These are phyloP conservation scores for Apostichopus californicus DNA, from an alignment of 35 echinoderm and acorn worm genomes.

Conservation along the genomic window DNA sequence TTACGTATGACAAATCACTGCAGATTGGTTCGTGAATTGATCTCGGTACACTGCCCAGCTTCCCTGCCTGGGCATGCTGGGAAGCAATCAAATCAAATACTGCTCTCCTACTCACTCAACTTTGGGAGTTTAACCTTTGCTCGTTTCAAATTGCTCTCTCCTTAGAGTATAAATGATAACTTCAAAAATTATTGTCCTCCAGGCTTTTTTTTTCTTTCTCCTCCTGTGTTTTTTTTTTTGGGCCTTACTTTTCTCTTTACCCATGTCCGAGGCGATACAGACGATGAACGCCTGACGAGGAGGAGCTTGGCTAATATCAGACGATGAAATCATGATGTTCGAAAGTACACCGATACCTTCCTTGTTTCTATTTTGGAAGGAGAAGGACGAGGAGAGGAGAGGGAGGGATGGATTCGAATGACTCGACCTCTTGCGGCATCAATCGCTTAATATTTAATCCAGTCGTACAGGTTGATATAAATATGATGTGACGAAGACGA, in stretches of 20 bases:
- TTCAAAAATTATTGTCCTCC: neutral
- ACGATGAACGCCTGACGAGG: neutral
- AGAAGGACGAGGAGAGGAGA: neutral
- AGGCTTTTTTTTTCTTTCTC: neutral
- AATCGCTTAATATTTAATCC: neutral
- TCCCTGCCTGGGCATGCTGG: slow-evolving; percentile 1
- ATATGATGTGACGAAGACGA: neutral
- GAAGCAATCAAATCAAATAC: slow-evolving; percentile 4
- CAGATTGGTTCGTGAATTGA: slow-evolving; percentile 19
- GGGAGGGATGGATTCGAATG: neutral
- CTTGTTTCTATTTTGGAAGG: neutral
- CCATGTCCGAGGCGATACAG: neutral
- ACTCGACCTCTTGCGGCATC: neutral
- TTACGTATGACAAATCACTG: slow-evolving; percentile 35
- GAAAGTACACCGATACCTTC: neutral
- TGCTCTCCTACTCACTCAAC: neutral
- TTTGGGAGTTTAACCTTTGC: slow-evolving; percentile 17
- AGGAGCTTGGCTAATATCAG: neutral
- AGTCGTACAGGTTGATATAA: neutral
- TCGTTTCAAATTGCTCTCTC: slow-evolving; percentile 7
- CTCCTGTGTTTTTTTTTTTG: neutral
- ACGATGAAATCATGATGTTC: neutral
- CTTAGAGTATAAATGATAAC: neutral
- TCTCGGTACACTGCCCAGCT: slow-evolving; percentile 31
- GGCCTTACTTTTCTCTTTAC: neutral